phyloP scores from a whole-genome alignment of 1,140 invertebrate species.

The Pollicipes pollicipes region DNA sequence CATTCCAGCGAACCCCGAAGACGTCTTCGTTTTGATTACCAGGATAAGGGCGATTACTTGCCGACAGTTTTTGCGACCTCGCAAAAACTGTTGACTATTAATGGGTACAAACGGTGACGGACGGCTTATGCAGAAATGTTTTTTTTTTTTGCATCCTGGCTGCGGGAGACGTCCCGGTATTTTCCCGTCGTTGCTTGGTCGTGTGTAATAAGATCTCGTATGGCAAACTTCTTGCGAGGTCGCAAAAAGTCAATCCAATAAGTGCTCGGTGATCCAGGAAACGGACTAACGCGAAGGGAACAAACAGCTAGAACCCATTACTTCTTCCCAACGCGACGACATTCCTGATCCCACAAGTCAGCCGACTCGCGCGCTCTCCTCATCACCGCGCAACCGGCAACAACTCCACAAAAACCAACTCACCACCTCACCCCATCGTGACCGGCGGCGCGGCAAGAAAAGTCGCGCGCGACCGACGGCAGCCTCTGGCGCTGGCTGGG shows the following conservation, averaged over 20 bases:
- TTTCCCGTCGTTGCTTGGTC: neutral
- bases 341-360: neutral
- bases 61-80: neutral
- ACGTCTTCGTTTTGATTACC: neutral
- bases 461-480: no score
- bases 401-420: neutral
- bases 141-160: neutral
- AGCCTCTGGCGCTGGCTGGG: no score
- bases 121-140: neutral
- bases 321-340: neutral
- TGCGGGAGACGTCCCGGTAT: neutral
- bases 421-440: no score
- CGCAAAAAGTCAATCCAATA: neutral
- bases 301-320: neutral
- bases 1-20: neutral
- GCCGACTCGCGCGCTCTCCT: neutral
- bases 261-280: neutral
- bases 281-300: neutral
- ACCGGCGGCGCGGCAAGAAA: no score
- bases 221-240: neutral
- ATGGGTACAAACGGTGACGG: neutral
- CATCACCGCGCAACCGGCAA: neutral
- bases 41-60: neutral
- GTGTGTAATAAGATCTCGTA: neutral
- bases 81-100: neutral